Base-by-base conservation (phyloP, 2,113 vertebrate species). In the Notarius lentiginosus region DNA sequence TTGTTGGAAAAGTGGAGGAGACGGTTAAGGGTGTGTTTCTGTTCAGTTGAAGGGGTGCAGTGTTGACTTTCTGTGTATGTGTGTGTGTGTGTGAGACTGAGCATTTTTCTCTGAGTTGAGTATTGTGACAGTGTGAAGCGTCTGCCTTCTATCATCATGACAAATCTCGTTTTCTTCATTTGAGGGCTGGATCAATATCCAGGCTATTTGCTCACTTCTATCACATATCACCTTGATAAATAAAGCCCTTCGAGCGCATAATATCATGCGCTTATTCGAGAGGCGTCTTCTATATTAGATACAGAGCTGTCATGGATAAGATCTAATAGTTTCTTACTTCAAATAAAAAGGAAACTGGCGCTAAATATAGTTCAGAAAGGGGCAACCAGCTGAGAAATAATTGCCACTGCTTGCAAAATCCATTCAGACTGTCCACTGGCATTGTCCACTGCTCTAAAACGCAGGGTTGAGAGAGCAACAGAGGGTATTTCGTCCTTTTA, bases 1-100 rank as follows among this genome's bases (percentile, higher is more conserved):
- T 96, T 95, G 96, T 93, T 94, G 95, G 93, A 96, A 96, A 93
- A 90, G 88, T 88, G 89, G 85, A 90, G 80, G 15, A 84, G 24
- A 47, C 60, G 41, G 86, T 72, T 79, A 73, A 85, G 80, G 65
- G 22, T 88, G 85, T 84, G 90, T 51, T 87, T 84, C 72, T 82
- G 80, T 75, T 81, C 0, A 22, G 51, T 90, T 88, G 72, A 86
- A 84, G 83, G 81, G 84, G 24, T 70, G 80, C 27, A 63, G 56
- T 83, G 87, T 83, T 34, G 81, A 77, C 86, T 82, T 56, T 73
- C 85, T 86, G 79, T n/a, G 80, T 58, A 84, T 55, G 70, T 49
- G 53, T 47, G 20, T 49, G 53, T 47, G 20, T 84, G 56, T 66
- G 73, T 41, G 82, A n/a, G 53, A 34, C 53, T 60, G 85, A 70